Percentiles rank a stretch among this genome's conserved stretches.
These are phyloP conservation scores for Cerceris ruficornis DNA, from an alignment of 2,888 invertebrate species.

Conservation along the genomic window DNA sequence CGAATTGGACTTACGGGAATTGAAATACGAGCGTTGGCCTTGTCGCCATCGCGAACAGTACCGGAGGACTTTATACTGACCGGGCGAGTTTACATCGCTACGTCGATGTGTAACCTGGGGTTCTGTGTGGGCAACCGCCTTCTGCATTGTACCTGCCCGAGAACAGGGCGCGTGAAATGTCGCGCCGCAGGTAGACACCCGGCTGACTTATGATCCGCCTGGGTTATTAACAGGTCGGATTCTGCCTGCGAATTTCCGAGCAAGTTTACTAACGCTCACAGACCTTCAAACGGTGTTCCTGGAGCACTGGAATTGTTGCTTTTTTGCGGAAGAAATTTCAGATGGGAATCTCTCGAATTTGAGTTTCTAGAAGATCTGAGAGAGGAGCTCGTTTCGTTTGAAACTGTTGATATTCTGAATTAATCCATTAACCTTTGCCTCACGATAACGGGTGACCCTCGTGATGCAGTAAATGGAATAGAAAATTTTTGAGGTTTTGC, in stretches of 20 bases:
- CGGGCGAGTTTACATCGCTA: conserved; percentile 53
- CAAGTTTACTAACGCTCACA: neutral
- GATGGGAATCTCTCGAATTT: too few species aligned
- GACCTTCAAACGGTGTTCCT: neutral
- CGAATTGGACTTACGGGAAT: conserved; percentile 73
- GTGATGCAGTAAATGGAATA: too few species aligned
- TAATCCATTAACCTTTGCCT: too few species aligned
- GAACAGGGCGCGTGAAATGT: conserved; percentile 67
- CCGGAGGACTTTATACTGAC: conserved; percentile 53
- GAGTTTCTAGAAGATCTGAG: too few species aligned
- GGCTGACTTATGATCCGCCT: conserved; percentile 62
- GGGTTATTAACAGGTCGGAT: conserved; percentile 60
- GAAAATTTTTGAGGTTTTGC: too few species aligned
- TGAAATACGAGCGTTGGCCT: conserved; percentile 71
- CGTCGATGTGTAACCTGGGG: conserved; percentile 62
- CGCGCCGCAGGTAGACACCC: conserved; percentile 66
- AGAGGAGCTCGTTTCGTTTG: too few species aligned
- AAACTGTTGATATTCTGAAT: too few species aligned
- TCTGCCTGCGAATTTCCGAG: conserved; percentile 15
- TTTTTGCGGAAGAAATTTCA: too few species aligned
- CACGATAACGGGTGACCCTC: too few species aligned
- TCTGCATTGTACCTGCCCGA: conserved; percentile 65
- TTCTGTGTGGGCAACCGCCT: conserved; percentile 73
- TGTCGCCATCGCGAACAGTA: conserved; percentile 55
- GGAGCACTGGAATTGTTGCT: neutral